Conservation (phyloP, 2,113 vertebrate species). For the Scytalopus superciliaris region DNA sequence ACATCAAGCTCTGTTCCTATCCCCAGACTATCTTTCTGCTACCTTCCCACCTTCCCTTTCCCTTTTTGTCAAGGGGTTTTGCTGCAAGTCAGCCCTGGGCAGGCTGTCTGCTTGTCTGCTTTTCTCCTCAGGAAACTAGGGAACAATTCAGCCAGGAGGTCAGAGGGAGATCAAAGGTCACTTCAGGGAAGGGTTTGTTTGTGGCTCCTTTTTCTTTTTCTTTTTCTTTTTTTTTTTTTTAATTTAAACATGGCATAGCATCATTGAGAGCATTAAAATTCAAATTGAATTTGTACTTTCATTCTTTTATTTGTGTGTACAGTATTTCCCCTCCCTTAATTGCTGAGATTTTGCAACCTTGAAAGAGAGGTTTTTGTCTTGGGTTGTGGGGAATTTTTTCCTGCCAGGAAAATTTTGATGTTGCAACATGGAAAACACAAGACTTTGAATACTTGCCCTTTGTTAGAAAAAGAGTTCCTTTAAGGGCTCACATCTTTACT, state of each 20-base stretch:
- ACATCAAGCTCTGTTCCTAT: background rate
- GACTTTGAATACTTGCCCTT: constrained; percentile 53
- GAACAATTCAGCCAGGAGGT: background rate
- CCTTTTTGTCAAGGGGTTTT: background rate
- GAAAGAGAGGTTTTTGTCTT: constrained; percentile 13
- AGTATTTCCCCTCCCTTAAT: constrained; percentile 6
- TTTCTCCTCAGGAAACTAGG: background rate
- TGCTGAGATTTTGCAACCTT: constrained; percentile 30
- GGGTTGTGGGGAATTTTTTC: constrained; percentile 16
- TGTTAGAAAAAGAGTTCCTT: constrained; percentile 35
- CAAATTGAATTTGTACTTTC: constrained; percentile 23
- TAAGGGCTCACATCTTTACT: background rate
- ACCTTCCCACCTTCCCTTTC: background rate
- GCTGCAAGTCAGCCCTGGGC: background rate
- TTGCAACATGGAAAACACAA: constrained; percentile 49
- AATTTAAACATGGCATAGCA: background rate
- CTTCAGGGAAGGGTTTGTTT: background rate
- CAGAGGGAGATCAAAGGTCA: background rate
- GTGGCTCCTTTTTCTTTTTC: fast-evolving
- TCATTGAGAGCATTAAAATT: background rate
- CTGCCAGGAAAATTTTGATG: constrained; percentile 65
- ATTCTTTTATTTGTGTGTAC: background rate
- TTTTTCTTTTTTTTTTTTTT: background rate
- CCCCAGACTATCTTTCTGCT: background rate
- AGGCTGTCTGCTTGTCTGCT: background rate